Base-by-base conservation (phyloP, 2,797 vertebrate species). In the Microctenopoma lineatum region DNA sequence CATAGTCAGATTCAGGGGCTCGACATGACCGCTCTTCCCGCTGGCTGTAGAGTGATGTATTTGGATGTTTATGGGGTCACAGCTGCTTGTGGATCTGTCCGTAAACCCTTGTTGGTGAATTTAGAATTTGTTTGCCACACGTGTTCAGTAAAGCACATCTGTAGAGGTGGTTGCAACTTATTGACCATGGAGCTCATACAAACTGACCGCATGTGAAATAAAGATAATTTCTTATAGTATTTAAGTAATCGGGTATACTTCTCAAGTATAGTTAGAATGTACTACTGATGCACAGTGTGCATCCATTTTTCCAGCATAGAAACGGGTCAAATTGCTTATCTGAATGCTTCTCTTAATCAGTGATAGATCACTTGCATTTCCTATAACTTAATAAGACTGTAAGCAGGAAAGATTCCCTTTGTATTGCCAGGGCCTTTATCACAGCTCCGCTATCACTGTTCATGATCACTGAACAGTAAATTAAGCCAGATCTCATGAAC, bases 1-100 rank as follows among this genome's bases (percentile, higher is more conserved):
- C 75, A 72, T 76, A 59, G 64, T 84, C 70, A 70, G 74, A 81
- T 74, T 65, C 11, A n/a, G 47, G 10, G 21, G 16, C 48, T 59
- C 13, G 48, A 75, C 83, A 76, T 51, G 46, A 72, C 62, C n/a
- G 18, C 50, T 52, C 44, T 51, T 38, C 38, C 63, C 52, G 8
- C 25, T 4, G 21, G 50, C 70, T 14, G 52, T 42, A 80, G 84
- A 81, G 60, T 1, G 48, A 68, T 41, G 34, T 60, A 68, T 80
- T 44, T 63, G 52, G 76, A 79, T 45, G 78, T 27, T 38, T 54
- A 3, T 82, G 70, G 73, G 76, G 46, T 54, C 69, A 16, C 73
- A 72, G 70, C 66, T 61, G 64, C 59, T 61, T 13, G 53, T 29
- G 15, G 27, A 65, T 68, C 68, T 55, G 50, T 74, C 75, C 65